Conservation (phyloP, 2,113 vertebrate species). For the Acanthisitta chloris region DNA sequence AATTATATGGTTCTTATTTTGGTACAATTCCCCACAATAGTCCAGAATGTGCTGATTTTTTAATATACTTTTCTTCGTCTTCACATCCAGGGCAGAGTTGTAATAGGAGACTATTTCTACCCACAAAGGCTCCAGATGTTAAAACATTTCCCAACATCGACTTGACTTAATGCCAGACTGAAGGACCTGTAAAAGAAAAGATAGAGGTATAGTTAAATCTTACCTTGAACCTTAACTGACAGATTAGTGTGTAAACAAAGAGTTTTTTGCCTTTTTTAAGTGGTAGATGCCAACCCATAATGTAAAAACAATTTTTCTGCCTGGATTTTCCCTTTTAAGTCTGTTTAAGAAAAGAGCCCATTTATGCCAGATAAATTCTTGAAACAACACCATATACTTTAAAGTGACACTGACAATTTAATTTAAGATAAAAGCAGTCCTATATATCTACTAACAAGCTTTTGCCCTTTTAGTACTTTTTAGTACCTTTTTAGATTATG, state of each 20-base stretch:
- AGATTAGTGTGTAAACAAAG: not conserved
- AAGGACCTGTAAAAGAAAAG: not conserved
- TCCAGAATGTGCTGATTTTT: conserved; percentile 79
- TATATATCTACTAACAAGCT: not conserved
- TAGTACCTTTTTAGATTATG: too few relatives aligned
- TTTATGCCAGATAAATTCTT: not conserved
- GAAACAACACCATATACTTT: not conserved
- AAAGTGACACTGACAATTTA: not conserved
- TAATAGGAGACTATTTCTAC: conserved; percentile 86
- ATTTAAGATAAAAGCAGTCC: not conserved
- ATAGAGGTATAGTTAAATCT: not conserved
- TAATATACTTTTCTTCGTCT: conserved; percentile 75
- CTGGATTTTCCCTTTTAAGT: not conserved
- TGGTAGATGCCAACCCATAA: not conserved
- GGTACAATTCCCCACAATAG: conserved; percentile 75
- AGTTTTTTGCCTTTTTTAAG: not conserved
- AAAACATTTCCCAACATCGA: conserved; percentile 81
- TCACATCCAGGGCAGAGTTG: conserved; percentile 85
- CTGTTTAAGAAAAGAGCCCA: not conserved
- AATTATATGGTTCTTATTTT: conserved; percentile 75
- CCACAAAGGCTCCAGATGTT: conserved; percentile 85
- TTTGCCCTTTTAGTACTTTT: not conserved
- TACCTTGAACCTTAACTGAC: not conserved
- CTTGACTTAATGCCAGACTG: conserved; percentile 65
- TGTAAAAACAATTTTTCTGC: not conserved